Evolutionary conservation across 2,888 invertebrate species (phyloP), one percentile per base, ranked within the genome.

Genomic region (Phalera bucephala): DNA sequence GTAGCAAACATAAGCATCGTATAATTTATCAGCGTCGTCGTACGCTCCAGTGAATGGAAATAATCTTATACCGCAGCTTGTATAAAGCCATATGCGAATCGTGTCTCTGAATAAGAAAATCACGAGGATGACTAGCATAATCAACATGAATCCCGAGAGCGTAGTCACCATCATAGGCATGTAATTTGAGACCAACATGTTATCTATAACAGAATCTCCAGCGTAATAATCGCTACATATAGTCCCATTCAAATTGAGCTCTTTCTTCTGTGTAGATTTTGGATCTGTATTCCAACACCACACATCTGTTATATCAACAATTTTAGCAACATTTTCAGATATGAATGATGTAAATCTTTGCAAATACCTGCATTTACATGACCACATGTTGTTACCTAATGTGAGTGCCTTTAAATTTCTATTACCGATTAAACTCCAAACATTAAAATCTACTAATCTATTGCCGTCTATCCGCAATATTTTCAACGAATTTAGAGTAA

Each of bases 1-100:
- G 90, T 98, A 98, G 70, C 97, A 94, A 31, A 98, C 94, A 84
- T 97, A 98, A 53, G 96, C 97, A 85, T 98, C 98, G 90, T 96
- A 97, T 43, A 96, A 91, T 79, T 96, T 96, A 74, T 96, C 96
- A 69, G 94, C 92, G 77, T 96, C 95, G 74, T 95, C 96, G 80
- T 92, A 93, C 38, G 92, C 91, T 58, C 93, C 91, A 38, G 91
- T 91, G 59, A 94, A 93, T 56, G 94, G 91, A 79, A 95, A 95
- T 68, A 97, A 92, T 61, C 96, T 92, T 45, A 97, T 92, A 19
- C 96, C 96, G 80, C 96, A 97, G 61, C 94, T 94, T 52, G 95
- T 94, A 76, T 95, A 96, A 34, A 96, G 88, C 96, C 96, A 97
- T 72, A 96, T 94, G 61, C 96, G 93, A 54, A 97, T 93, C 40